phyloP scores from a whole-genome alignment of 2,113 vertebrate species.

The Nanorana parkeri region DNA sequence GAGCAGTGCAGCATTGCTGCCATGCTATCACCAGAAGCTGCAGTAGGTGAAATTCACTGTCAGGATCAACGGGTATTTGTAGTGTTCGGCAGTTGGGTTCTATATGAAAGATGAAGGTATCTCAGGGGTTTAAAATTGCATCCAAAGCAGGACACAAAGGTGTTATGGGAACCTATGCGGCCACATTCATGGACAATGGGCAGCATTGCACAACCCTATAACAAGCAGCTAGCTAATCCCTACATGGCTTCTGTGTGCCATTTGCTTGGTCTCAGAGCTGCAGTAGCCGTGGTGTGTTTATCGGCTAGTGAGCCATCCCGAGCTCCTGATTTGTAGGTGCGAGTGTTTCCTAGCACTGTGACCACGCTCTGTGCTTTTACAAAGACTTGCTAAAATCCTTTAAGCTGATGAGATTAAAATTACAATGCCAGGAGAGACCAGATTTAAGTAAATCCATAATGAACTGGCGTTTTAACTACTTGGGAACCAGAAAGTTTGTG shows the following conservation, averaged over 20 bases:
- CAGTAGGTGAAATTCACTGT: no score
- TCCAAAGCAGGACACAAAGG: no score
- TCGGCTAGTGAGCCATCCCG: neutral
- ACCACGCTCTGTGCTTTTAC: neutral
- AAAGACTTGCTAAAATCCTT: constrained; percentile 30
- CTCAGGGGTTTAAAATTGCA: no score
- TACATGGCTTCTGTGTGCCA: neutral
- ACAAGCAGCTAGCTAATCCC: no score
- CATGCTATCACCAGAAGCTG: no score
- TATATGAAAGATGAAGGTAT: no score
- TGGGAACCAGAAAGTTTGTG: neutral
- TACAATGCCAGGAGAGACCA: constrained; percentile 33
- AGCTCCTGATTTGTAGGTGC: constrained; percentile 34
- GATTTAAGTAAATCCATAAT: constrained; percentile 25
- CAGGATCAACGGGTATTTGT: no score
- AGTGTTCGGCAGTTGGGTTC: no score
- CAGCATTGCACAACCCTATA: no score
- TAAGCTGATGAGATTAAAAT: constrained; percentile 33
- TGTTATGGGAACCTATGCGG: no score
- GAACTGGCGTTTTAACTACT: constrained; percentile 2
- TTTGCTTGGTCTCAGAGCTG: neutral
- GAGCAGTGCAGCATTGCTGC: no score
- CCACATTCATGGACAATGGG: no score
- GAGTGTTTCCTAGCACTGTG: constrained; percentile 2
- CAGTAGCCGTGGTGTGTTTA: neutral